A percentile compares a stretch with the other conserved stretches of the same genome.
phyloP scores from a whole-genome alignment of 1,140 invertebrate genomes.

The Drosophila pachea region DNA sequence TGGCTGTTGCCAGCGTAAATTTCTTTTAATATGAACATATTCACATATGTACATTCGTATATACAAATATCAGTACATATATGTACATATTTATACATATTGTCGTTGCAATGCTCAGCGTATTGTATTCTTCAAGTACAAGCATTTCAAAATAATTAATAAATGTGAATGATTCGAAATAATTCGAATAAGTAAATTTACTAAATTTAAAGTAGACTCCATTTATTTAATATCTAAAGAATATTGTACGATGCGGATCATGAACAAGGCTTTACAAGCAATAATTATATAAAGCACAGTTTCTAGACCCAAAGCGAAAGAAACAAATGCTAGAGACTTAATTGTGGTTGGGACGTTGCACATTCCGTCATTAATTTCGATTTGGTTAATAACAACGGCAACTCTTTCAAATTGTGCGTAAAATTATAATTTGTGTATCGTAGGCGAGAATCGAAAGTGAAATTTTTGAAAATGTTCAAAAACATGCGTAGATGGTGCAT shows the following conservation, averaged over 20 bases:
- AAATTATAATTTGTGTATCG: slow-evolving; percentile 41
- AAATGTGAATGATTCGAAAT: no score
- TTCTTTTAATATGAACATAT: slow-evolving; percentile 1
- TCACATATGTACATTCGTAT: neutral
- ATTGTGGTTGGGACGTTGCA: neutral
- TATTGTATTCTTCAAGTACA: slow-evolving; percentile 15
- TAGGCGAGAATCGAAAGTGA: slow-evolving; percentile 34
- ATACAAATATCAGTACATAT: slow-evolving; percentile 3
- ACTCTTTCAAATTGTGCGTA: slow-evolving; percentile 39
- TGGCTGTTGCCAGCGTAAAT: slow-evolving; percentile 42
- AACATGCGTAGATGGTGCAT: slow-evolving; percentile 48
- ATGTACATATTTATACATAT: slow-evolving; percentile 6
- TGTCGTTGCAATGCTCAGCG: neutral
- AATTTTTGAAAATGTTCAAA: slow-evolving; percentile 45
- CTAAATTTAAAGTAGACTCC: no score
- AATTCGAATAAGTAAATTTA: no score
- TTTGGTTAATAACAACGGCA: slow-evolving; percentile 30
- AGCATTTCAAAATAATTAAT: slow-evolving; percentile 19
- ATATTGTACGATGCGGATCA: no score
- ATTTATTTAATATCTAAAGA: no score
- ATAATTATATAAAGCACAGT: no score
- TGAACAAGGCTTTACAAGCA: no score
- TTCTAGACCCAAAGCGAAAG: no score
- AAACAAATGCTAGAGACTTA: neutral
- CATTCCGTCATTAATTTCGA: slow-evolving; percentile 10